Evolutionary conservation across 2,113 vertebrate species (phyloP), one percentile per base, ranked within the genome.

Genomic region (Microcebus ravelobensis): DNA sequence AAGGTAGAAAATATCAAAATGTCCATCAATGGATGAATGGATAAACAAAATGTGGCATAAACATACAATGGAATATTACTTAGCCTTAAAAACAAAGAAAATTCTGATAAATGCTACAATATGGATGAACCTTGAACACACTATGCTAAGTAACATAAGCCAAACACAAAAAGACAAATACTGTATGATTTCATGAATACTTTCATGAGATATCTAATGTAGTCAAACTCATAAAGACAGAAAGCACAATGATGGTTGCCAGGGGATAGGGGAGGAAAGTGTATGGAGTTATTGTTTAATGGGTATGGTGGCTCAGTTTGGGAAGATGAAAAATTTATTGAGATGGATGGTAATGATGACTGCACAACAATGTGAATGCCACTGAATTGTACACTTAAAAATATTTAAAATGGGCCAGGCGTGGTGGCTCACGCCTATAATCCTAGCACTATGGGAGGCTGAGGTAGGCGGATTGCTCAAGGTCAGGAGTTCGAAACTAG

Each of bases 1-100:
- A 95, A 76, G 18, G 50, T 85, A 1, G 52, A 88, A 93, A 93
- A 17, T 85, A 89, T 31, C 8, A 10, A 95, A 91, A 89, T 65
- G 34, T 65, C 34, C 21, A 39, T 65, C 68, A 93, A 52, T 14
- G 34, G 45, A 84, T 48, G 14, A 79, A 86, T 21, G 61, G 2
- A 87, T 63, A 52, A 55, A 74, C 10, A 74, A 90, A 73, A 73
- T 48, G 31, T 3, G 7, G 6, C 65, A 18, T n/a, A 55, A 31
- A 68, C 23, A 71, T 12, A 71, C 21, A 81, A 90, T 12, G 34
- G 39, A 87, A 25, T 34, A 90, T 36, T 63, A 79, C 45, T 97
- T 31, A 68, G 23, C 15, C 50, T 93, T 84, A 57, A 94, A 77
- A 67, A 48, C 8, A 39, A 83, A 87, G n/a, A 63, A 79, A 92